A percentile compares a stretch with the other conserved stretches of the same genome.
These are phyloP conservation scores for Serilophus lunatus DNA, from an alignment of 2,113 vertebrate genomes.

Conservation along the genomic window DNA sequence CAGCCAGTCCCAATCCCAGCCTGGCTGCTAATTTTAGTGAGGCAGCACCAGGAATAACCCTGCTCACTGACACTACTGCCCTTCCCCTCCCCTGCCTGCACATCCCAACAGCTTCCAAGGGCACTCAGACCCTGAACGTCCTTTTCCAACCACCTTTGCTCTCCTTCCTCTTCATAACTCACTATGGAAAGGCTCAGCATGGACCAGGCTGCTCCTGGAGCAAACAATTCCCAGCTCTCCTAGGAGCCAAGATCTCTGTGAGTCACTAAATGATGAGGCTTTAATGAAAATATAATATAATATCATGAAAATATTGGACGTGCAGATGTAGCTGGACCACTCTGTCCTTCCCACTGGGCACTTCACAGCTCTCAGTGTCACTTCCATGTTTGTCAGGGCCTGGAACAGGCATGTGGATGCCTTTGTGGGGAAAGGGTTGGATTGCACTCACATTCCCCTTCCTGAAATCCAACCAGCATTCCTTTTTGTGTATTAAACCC, in stretches of 20 bases:
- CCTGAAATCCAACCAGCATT: not conserved
- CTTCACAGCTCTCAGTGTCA: not conserved
- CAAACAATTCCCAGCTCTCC: not conserved
- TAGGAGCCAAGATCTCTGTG: not conserved
- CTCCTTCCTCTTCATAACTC: not conserved
- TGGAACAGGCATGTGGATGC: not conserved
- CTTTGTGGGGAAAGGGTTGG: not conserved
- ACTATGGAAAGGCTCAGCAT: not conserved
- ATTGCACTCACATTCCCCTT: not conserved
- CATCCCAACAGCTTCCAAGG: not conserved
- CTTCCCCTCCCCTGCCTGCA: not conserved
- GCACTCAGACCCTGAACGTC: not conserved
- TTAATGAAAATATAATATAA: too few relatives aligned
- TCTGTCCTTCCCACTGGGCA: not conserved
- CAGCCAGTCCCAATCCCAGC: not conserved
- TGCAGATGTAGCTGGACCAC: not conserved
- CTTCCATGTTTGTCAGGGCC: not conserved
- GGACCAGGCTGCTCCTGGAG: not conserved
- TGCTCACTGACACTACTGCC: not conserved
- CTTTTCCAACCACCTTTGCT: not conserved
- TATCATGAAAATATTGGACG: accelerated
- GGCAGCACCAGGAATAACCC: not conserved
- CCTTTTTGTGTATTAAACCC: not conserved
- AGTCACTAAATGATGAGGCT: not conserved
- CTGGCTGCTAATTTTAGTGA: not conserved